phyloP scores from a whole-genome alignment of 2,888 invertebrate species.

The Pantelozetes paolii region DNA sequence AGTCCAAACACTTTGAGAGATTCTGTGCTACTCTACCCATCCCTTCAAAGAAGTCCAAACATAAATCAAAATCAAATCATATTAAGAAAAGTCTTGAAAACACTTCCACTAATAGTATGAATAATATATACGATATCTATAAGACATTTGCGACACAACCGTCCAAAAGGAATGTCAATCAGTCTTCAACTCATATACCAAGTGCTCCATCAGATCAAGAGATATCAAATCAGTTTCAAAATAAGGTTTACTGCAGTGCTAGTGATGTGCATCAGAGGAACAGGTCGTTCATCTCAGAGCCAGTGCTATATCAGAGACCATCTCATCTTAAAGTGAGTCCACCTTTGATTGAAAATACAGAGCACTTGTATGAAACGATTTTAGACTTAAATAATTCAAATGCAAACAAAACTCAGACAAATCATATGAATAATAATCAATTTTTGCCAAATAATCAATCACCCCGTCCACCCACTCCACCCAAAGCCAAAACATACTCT shows the following conservation, averaged over 20 bases:
- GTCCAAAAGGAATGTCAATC: too few species aligned
- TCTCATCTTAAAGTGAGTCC: slow-evolving; percentile 47
- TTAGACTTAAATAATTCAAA: neutral
- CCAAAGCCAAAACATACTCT: neutral
- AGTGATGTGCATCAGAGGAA: slow-evolving; percentile 47
- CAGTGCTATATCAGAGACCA: slow-evolving; percentile 46
- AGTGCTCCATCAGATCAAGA: slow-evolving; percentile 41
- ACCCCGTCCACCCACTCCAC: slow-evolving; percentile 39
- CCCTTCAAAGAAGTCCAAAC: too few species aligned
- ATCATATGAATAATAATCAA: neutral
- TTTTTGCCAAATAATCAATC: slow-evolving; percentile 18
- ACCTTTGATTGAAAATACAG: slow-evolving; percentile 42
- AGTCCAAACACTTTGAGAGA: too few species aligned
- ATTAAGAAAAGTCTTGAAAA: too few species aligned
- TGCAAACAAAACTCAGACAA: neutral
- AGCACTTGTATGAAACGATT: neutral
- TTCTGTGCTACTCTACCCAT: too few species aligned
- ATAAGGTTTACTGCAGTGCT: slow-evolving; percentile 38
- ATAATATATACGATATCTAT: too few species aligned
- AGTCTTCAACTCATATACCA: too few species aligned
- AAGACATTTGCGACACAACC: too few species aligned
- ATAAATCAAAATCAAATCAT: too few species aligned
- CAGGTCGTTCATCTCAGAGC: slow-evolving; percentile 45
- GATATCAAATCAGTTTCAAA: slow-evolving; percentile 36
- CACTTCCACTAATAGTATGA: too few species aligned